phyloP scores from a whole-genome alignment of 1,140 invertebrate genomes.

The Drosophila mauritiana region DNA sequence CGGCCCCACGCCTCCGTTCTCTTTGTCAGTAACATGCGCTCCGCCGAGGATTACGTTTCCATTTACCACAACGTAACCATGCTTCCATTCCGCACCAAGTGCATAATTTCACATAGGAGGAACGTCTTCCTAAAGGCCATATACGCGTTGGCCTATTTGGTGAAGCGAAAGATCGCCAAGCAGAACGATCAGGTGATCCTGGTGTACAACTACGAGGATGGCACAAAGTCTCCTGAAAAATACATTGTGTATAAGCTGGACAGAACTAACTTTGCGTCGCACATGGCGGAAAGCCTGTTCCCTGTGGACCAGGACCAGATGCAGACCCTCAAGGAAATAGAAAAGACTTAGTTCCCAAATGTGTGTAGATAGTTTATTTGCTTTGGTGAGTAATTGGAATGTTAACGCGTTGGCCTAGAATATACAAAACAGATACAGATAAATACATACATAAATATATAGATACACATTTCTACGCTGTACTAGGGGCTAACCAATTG shows the following conservation, averaged over 20 bases:
- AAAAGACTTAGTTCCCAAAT: not conserved
- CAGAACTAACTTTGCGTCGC: slow-evolving; percentile 37
- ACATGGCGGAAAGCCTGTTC: slow-evolving; percentile 47
- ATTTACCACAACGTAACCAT: slow-evolving; percentile 68
- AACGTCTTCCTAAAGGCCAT: slow-evolving; percentile 49
- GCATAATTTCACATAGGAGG: slow-evolving; percentile 24
- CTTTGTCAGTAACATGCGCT: slow-evolving; percentile 70
- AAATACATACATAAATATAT: slow-evolving; percentile 25
- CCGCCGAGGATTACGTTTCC: slow-evolving; percentile 67
- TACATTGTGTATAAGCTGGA: slow-evolving; percentile 68
- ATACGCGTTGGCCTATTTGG: slow-evolving; percentile 59
- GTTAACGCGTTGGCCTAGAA: slow-evolving; percentile 36
- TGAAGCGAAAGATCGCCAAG: slow-evolving; percentile 37
- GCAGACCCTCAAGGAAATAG: not conserved
- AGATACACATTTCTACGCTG: slow-evolving; percentile 33
- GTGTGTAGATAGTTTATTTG: slow-evolving; percentile 41
- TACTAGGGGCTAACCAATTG: not conserved
- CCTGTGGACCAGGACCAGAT: slow-evolving; percentile 1
- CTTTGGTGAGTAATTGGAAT: slow-evolving; percentile 46
- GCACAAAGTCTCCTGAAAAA: slow-evolving; percentile 65
- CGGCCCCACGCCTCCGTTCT: slow-evolving; percentile 63
- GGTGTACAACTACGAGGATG: slow-evolving; percentile 54
- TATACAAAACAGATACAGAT: slow-evolving; percentile 44
- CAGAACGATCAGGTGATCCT: slow-evolving; percentile 55
- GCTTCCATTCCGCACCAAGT: slow-evolving; percentile 49